A percentile compares a stretch with the other conserved stretches of the same genome.
Evolutionary conservation across 2,113 vertebrate species (phyloP).

Genomic region (Dromiciops gliroides): DNA sequence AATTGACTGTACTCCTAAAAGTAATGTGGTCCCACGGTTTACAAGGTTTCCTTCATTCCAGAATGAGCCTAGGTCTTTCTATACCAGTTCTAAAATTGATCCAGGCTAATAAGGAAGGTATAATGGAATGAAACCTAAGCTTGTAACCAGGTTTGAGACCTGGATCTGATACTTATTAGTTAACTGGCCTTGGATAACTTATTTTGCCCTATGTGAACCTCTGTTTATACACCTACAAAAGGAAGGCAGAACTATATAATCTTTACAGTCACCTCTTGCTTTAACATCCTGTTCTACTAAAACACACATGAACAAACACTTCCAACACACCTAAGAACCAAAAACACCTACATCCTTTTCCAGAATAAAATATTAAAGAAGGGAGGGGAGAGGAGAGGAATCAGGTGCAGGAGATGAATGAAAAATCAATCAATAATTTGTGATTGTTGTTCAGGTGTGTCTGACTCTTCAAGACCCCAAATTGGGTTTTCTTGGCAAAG

Average conservation of each 20-base stretch:
- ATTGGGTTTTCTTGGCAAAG: not conserved
- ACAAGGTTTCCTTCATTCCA: not conserved
- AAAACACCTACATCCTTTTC: not conserved
- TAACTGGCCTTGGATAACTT: not conserved
- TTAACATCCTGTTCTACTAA: not conserved
- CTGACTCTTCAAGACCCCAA: not conserved
- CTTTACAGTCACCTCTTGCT: not conserved
- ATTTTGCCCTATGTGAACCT: not conserved
- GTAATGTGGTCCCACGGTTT: not conserved
- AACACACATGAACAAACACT: not conserved
- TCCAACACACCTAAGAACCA: not conserved
- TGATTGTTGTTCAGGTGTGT: not conserved
- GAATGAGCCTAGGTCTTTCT: not conserved
- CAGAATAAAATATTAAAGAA: not conserved
- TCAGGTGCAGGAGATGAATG: not conserved
- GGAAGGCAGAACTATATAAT: not conserved
- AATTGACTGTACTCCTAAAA: not conserved
- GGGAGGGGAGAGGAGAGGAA: not conserved
- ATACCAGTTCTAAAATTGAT: not conserved
- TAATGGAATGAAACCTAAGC: not conserved
- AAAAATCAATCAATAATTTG: not conserved
- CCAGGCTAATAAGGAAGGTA: not conserved
- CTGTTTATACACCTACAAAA: not conserved
- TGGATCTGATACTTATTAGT: not conserved
- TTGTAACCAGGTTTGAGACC: not conserved